Conservation (phyloP, 2,888 invertebrate genomes). For the Mythimna vitellina region DNA sequence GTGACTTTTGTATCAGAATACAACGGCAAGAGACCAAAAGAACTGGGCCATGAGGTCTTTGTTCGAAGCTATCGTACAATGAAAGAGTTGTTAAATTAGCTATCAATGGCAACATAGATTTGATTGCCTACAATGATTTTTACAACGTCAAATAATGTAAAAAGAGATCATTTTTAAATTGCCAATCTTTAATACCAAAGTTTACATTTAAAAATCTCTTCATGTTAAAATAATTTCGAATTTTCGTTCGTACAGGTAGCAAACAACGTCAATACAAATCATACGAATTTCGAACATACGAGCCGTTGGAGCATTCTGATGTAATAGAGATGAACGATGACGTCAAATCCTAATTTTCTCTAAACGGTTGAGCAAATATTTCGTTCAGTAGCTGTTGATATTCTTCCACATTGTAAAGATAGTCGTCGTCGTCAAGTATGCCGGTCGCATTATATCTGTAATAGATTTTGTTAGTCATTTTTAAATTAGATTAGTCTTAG, state of each 20-base stretch:
- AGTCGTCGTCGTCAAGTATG: conserved; percentile 82
- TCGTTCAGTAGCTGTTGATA: conserved; percentile 87
- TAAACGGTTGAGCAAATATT: conserved; percentile 89
- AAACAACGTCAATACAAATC: conserved; percentile 52
- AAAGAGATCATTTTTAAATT: conserved; percentile 38
- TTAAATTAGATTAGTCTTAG: conserved; percentile 36
- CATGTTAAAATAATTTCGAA: conserved; percentile 4
- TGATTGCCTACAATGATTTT: not conserved
- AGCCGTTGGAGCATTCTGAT: conserved; percentile 44
- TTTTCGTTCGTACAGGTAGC: conserved; percentile 24
- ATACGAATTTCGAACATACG: conserved; percentile 46
- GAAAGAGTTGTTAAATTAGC: conserved; percentile 37
- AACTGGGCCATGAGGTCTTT: not conserved
- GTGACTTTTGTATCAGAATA: conserved; percentile 37
- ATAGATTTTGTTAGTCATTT: conserved; percentile 54
- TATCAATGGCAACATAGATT: conserved; percentile 15
- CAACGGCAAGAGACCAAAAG: conserved; percentile 4
- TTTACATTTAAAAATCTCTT: conserved; percentile 50
- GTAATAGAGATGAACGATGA: conserved; percentile 35
- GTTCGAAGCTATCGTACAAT: conserved; percentile 39
- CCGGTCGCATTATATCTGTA: conserved; percentile 80
- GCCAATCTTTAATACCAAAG: conserved; percentile 56
- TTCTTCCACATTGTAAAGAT: conserved; percentile 85
- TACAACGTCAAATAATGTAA: not conserved
- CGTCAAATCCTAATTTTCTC: conserved; percentile 78